These are phyloP conservation scores for Esox lucius DNA, from an alignment of 2,797 vertebrate genomes.

Conservation along the genomic window DNA sequence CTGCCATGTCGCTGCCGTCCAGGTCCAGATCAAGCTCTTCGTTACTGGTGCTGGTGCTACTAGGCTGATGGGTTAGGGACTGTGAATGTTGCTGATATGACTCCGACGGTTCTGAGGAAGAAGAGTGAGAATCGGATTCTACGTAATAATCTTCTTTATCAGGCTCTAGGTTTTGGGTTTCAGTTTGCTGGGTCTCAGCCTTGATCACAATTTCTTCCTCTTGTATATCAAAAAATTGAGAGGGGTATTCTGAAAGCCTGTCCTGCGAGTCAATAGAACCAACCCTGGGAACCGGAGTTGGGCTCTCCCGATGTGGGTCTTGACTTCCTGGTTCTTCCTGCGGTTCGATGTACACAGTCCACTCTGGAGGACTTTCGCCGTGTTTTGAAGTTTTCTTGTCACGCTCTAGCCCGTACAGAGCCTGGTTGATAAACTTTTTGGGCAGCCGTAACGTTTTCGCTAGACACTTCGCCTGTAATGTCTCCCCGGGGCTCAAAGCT, in stretches of 20 bases:
- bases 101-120: constrained; percentile 45
- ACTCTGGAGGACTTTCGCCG: constrained; percentile 74
- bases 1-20: constrained; percentile 68
- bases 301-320: constrained; percentile 11
- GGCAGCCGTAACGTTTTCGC: constrained; percentile 66
- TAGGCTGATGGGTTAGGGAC: constrained; percentile 12
- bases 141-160: constrained; percentile 56
- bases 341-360: constrained; percentile 67
- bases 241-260: neutral
- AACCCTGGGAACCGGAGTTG: constrained; percentile 9
- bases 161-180: constrained; percentile 1
- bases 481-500: constrained; percentile 64
- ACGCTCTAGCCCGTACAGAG: constrained; percentile 77
- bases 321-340: constrained; percentile 20
- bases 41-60: constrained; percentile 20
- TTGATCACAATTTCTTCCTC: constrained; percentile 7
- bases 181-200: neutral
- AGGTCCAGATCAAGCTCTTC: constrained; percentile 13
- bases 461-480: constrained; percentile 71
- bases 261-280: constrained; percentile 15
- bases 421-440: constrained; percentile 83
- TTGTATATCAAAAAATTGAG: neutral
- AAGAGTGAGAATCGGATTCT: constrained; percentile 55
- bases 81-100: constrained; percentile 43
- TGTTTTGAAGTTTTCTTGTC: constrained; percentile 66